Evolutionary conservation across 2,888 invertebrate species (phyloP), one percentile per base, ranked within the genome.

Genomic region (Osedax fenrisi): DNA sequence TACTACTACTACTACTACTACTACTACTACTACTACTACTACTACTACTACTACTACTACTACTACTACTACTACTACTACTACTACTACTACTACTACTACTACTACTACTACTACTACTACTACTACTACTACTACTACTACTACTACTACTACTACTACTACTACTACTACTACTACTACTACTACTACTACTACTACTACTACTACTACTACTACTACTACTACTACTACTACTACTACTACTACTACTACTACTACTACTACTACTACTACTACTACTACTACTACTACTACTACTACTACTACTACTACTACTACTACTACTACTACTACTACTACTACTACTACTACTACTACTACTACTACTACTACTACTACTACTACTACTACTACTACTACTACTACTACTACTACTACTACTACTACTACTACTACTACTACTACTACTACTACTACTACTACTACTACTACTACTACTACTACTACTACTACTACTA

Each of bases 31-130:
- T 27, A 70, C 71, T 70, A 56, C 71, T 27, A 70, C 56, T 70
- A 56, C 71, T 27, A 70, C 71, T 70, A 56, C 71, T 27, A 70
- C 71, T 70, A 56, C 71, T 27, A 70, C 71, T 70, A 1, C 71
- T 27, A 70, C 71, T 1, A 26, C 71, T 27, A 70, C 71, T 70
- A 26, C 26, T 22, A 27, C 27, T 24, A 23, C 61, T 61, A 73
- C 73, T 25, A 66, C 73, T 70, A 69, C 73, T 25, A 66, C 73
- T 73, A 69, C 67, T 25, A 66, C 73, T 73, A 69, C 73, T 25
- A 66, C 73, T 73, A 69, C 66, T 25, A 1, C 73, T 73, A 69
- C 73, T n/a, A n/a, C n/a, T n/a, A n/a, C n/a, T n/a, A n/a, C n/a
- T n/a, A n/a, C n/a, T n/a, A n/a, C n/a, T n/a, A n/a, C n/a, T n/a